phyloP scores from a whole-genome alignment of 2,888 invertebrate species.

The Polydrusus cervinus region DNA sequence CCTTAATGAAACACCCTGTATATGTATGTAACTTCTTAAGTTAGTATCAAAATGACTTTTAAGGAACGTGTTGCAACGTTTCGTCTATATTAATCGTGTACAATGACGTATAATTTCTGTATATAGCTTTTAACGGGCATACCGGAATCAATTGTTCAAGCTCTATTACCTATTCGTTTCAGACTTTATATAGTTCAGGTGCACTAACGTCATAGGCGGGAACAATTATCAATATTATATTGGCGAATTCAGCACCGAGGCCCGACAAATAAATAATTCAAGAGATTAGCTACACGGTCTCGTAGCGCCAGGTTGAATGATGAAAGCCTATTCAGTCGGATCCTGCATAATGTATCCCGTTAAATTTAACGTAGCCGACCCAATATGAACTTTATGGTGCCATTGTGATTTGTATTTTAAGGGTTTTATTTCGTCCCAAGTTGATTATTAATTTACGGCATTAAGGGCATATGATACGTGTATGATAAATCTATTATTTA shows the following conservation, averaged over 20 bases:
- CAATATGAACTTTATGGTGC: constrained; percentile 32
- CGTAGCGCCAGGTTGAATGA: constrained; percentile 40
- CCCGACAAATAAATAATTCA: constrained; percentile 44
- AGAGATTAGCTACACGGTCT: constrained; percentile 33
- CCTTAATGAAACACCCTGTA: too few relatives aligned
- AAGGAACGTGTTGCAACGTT: too few relatives aligned
- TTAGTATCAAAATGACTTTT: too few relatives aligned
- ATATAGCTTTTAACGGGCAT: too few relatives aligned
- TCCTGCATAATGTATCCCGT: constrained; percentile 44
- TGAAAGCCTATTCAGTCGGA: constrained; percentile 42
- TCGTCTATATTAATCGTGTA: too few relatives aligned
- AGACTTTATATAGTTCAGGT: constrained; percentile 16
- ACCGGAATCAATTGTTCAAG: not conserved
- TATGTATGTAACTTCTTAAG: too few relatives aligned
- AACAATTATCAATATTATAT: constrained; percentile 42
- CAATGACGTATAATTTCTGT: too few relatives aligned
- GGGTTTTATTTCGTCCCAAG: constrained; percentile 17
- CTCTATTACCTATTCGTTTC: not conserved
- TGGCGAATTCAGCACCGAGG: constrained; percentile 36
- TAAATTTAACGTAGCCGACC: constrained; percentile 42
- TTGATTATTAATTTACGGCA: not conserved
- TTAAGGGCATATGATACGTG: too few relatives aligned
- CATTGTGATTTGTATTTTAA: constrained; percentile 38
- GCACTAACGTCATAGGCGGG: constrained; percentile 23
- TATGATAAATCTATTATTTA: too few relatives aligned